A percentile compares a stretch with the other conserved stretches of the same genome.
phyloP scores from a whole-genome alignment of 2,888 invertebrate species.

The Patella pellucida region DNA sequence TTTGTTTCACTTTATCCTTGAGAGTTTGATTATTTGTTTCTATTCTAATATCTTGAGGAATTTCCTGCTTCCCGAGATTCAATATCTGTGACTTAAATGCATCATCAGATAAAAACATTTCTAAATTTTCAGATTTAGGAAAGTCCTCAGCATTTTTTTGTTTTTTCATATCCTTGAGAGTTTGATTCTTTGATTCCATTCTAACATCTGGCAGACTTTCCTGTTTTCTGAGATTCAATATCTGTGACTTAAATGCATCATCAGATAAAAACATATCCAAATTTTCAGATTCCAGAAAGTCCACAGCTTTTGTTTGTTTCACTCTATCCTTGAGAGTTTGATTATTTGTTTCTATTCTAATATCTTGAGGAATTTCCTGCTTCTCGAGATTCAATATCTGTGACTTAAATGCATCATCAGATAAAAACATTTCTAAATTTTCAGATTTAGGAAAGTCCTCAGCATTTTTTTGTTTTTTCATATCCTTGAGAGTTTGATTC shows the following conservation, averaged over 20 bases:
- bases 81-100: neutral
- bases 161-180: neutral
- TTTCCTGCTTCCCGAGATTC: too few relatives aligned
- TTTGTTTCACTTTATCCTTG: too few relatives aligned
- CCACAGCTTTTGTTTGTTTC: neutral
- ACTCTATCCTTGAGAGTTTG: too few relatives aligned
- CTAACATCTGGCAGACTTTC: too few relatives aligned
- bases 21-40: too few relatives aligned
- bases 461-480: neutral
- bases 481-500: neutral
- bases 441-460: constrained; percentile 28
- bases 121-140: constrained; percentile 28
- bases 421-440: constrained; percentile 24
- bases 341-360: too few relatives aligned
- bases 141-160: neutral
- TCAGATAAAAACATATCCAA: constrained; percentile 22
- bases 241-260: neutral
- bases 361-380: too few relatives aligned
- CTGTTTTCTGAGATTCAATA: too few relatives aligned
- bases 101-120: constrained; percentile 20
- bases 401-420: constrained; percentile 5
- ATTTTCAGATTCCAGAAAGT: constrained; percentile 30
- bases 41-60: too few relatives aligned
- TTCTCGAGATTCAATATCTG: neutral
- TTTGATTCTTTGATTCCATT: too few relatives aligned